phyloP scores from a whole-genome alignment of 2,888 invertebrate species.

The Brachypterus glaber region DNA sequence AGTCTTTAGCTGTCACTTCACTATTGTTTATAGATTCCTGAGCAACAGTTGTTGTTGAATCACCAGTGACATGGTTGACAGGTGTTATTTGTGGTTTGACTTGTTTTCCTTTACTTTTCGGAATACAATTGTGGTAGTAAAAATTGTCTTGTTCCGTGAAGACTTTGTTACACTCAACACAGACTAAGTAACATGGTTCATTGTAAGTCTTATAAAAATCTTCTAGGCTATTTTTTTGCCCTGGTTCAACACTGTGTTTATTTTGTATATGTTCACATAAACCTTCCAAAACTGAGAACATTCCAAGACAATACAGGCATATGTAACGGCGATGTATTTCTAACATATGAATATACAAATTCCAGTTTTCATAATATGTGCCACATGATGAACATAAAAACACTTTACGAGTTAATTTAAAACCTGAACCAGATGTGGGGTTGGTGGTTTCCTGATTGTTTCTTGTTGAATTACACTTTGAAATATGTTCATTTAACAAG shows the following conservation, averaged over 20 bases:
- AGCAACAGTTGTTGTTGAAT: slow-evolving; percentile 24
- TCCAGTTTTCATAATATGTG: slow-evolving; percentile 79
- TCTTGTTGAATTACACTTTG: slow-evolving; percentile 44
- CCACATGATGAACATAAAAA: slow-evolving; percentile 75
- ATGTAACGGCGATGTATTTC: slow-evolving; percentile 73
- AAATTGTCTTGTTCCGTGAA: slow-evolving; percentile 69
- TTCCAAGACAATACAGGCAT: slow-evolving; percentile 73
- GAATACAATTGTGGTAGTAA: slow-evolving; percentile 59
- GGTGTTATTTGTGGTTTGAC: slow-evolving; percentile 27
- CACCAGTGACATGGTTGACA: slow-evolving; percentile 33
- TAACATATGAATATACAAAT: slow-evolving; percentile 74
- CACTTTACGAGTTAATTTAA: slow-evolving; percentile 64
- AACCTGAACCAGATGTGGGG: slow-evolving; percentile 43
- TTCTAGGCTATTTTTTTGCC: slow-evolving; percentile 55
- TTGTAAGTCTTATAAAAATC: slow-evolving; percentile 57
- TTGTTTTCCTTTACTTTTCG: slow-evolving; percentile 15
- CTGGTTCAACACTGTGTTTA: slow-evolving; percentile 68
- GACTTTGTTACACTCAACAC: slow-evolving; percentile 70
- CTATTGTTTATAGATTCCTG: no score
- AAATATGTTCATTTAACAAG: slow-evolving; percentile 60
- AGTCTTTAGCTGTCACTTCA: slow-evolving; percentile 14
- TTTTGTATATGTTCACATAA: slow-evolving; percentile 66
- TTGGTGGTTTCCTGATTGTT: slow-evolving; percentile 29
- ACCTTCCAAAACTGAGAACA: slow-evolving; percentile 73
- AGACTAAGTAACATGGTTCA: slow-evolving; percentile 66